These are phyloP conservation scores for Anoura caudifer DNA, from an alignment of 2,113 vertebrate species.

Conservation along the genomic window DNA sequence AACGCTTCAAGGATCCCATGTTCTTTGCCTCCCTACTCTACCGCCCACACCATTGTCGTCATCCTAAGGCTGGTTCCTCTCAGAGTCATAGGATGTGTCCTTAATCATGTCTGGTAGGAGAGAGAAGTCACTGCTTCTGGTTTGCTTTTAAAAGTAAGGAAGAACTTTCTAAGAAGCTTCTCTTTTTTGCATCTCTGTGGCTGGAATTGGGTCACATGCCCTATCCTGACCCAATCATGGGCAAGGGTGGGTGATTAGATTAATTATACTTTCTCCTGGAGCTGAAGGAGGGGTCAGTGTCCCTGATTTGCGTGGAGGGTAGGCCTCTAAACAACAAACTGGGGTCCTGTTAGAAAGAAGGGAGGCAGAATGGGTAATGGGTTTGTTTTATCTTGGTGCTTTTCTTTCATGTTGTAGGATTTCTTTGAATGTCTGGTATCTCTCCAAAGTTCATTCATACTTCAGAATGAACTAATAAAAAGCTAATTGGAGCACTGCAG, in stretches of 20 bases:
- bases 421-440: not conserved
- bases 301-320: not conserved
- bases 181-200: not conserved
- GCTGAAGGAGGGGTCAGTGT: not conserved
- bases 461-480: not conserved
- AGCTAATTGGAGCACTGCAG: not conserved
- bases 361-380: not conserved
- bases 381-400: not conserved
- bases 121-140: not conserved
- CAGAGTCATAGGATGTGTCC: not conserved
- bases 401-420: not conserved
- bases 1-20: not conserved
- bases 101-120: not conserved
- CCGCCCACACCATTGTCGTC: not conserved
- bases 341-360: not conserved
- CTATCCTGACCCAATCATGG: not conserved
- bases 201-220: not conserved
- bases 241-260: not conserved
- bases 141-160: not conserved
- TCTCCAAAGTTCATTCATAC: not conserved
- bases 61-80: not conserved
- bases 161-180: not conserved
- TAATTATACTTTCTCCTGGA: not conserved
- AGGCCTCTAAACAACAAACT: not conserved
- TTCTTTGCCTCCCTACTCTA: not conserved